Base-by-base conservation (phyloP, 1,140 invertebrate genomes). In the Pseudomyrmex flavicornis region DNA sequence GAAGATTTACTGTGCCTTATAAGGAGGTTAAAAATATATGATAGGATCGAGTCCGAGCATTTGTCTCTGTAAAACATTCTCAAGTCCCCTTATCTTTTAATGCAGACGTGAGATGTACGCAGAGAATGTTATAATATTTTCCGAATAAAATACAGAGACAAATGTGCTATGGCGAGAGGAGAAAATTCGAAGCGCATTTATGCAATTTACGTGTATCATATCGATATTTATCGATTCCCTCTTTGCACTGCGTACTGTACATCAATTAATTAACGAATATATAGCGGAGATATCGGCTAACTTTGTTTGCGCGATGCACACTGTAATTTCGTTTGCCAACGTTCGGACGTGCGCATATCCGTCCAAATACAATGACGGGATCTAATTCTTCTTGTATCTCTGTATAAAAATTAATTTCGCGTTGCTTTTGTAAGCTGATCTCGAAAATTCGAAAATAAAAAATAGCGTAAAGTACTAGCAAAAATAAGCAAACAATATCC, bases 1-100 rank as follows among this genome's bases (percentile, higher is more conserved):
- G n/a, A 8, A 70, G 50, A 44, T 70, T 80, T 54, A 61, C 35
- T 70, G 76, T 58, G 70, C 66, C 54, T 50, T 70, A 10, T 79
- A 69, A 79, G 65, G 65, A 79, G 13, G 20, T 65, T 69, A 69
- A 79, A 79, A 79, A 79, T 79, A 79, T 1, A 59, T 17, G 48
- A 68, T 35, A 46, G 75, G 46, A 58, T 58, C 17, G 65, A 79
- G 70, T 79, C 76, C 9, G 20, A 50, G 10, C 48, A 54, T 79
- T 80, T 80, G 44, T 59, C 44, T 54, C 76, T 59, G 66, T 54
- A 80, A 80, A 80, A 80, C 59, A 50, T 44, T 50, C 44, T 48
- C 17, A 20, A 20, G 50, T 58, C 20, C 35, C 20, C 26, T 26
- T 79, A 69, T 1, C 58, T 70, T 58, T 68, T 69, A 35, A 12